Evolutionary conservation across 1,140 invertebrate species (phyloP).

Genomic region (Bombus pyrosoma): DNA sequence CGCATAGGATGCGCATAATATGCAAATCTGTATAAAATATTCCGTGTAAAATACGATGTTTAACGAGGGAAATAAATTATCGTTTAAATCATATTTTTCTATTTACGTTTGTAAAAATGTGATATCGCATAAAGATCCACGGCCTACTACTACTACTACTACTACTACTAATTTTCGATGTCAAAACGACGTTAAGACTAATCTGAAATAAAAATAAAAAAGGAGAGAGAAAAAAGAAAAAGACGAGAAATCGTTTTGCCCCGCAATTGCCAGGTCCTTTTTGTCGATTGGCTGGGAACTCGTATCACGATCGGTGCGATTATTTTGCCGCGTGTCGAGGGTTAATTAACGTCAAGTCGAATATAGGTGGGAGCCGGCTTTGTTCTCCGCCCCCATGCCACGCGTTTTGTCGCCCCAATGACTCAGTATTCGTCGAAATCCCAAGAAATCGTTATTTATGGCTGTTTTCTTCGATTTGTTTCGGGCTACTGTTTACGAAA

Average conservation of each 20-base stretch:
- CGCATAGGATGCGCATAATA: no score
- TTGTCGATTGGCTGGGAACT: not conserved
- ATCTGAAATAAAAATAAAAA: not conserved
- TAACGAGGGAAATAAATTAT: no score
- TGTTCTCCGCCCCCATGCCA: not conserved
- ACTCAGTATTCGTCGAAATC: not conserved
- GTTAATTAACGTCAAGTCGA: constrained; percentile 56
- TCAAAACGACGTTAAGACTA: no score
- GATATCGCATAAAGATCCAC: no score
- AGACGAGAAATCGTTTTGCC: not conserved
- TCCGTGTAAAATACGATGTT: no score
- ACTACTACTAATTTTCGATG: no score
- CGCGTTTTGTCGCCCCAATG: not conserved
- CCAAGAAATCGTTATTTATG: constrained; percentile 32
- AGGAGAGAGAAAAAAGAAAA: not conserved
- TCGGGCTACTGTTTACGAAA: constrained; percentile 34
- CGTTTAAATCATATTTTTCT: no score
- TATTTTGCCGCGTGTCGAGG: not conserved
- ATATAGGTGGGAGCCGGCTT: not conserved
- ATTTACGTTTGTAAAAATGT: no score
- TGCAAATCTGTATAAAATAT: no score
- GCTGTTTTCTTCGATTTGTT: constrained; percentile 13
- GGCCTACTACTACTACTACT: no score
- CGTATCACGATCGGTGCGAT: constrained; percentile 1
- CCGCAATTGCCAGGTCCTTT: not conserved